Base-by-base conservation (phyloP, 2,888 invertebrate species). In the Drosophila barbarae region DNA sequence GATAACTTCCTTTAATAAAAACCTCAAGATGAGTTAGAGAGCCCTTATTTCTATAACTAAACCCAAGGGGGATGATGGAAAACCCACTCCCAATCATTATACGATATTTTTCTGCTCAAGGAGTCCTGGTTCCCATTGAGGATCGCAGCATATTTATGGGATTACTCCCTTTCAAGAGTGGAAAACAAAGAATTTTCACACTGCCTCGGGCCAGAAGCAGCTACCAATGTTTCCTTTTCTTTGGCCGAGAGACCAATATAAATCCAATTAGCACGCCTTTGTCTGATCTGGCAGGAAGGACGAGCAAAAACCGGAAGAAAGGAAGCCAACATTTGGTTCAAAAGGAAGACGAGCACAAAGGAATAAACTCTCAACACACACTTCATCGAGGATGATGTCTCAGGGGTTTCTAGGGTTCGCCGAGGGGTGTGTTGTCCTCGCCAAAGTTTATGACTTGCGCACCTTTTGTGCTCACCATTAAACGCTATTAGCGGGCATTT, bases 191-290 rank as follows among this genome's bases (percentile, higher is more conserved):
- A 46, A 34, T 64, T 53, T 76, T 77, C 77, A 79, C 80, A 82
- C 71, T 52, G 50, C 12, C 50, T 42, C 47, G 54, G 50, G 36
- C 39, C 26, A 53, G 71, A 9, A 63, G 53, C 52, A 36, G 71
- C 69, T 73, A 65, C 76, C 73, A 59, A 69, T 5, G 56, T 55
- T 71, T 9, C 54, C 50, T 54, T 34, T 34, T 9, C 38, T 38
- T 54, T n/a, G 13, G 50, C 35, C 36, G 23, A 47, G 38, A 44
- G 35, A 65, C 72, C 77, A 83, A 83, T 85, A 74, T 85, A 85
- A 79, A 72, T 85, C 79, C 84, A 80, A 80, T 80, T 80, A 85
- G 84, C 81, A 85, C 81, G 84, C 77, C 77, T 80, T 85, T 80
- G 79, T 85, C 65, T 65, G 68, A 36, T 58, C 63, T 50, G 47